These are phyloP conservation scores for Xiphydria camelus DNA, from an alignment of 2,888 invertebrate genomes.

Conservation along the genomic window DNA sequence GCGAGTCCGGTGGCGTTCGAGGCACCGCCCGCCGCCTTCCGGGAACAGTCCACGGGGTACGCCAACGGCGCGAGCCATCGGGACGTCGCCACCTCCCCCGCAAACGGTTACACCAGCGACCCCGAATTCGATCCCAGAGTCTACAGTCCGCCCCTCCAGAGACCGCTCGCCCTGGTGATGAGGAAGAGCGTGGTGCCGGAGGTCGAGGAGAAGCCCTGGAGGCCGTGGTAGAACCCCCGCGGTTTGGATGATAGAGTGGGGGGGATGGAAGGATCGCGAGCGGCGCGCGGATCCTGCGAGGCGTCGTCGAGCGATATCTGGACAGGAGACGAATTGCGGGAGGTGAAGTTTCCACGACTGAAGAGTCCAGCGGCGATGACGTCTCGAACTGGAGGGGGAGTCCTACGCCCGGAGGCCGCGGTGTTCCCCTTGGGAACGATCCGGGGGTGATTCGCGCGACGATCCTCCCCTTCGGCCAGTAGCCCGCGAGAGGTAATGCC, in stretches of 20 bases:
- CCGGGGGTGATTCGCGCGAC: background rate
- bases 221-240: slow-evolving; percentile 69
- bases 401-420: no score
- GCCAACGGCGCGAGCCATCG: slow-evolving; percentile 55
- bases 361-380: slow-evolving; percentile 1
- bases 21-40: slow-evolving; percentile 60
- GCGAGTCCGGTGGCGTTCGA: slow-evolving; percentile 57
- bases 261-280: background rate
- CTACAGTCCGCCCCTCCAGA: slow-evolving; percentile 59
- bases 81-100: slow-evolving; percentile 59
- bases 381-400: slow-evolving; percentile 1
- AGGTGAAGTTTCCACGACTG: slow-evolving; percentile 3
- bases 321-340: slow-evolving; percentile 5
- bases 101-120: slow-evolving; percentile 54
- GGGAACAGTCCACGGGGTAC: slow-evolving; percentile 51
- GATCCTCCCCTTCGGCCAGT: slow-evolving; percentile 38
- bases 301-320: background rate
- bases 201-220: slow-evolving; percentile 78
- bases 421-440: background rate
- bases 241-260: background rate
- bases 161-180: slow-evolving; percentile 75
- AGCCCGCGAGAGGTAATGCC: slow-evolving; percentile 49
- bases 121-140: slow-evolving; percentile 51
- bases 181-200: slow-evolving; percentile 63
- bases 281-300: slow-evolving; percentile 7